Evolutionary conservation across 2,113 vertebrate species (phyloP).

Genomic region (Halichoerus grypus): DNA sequence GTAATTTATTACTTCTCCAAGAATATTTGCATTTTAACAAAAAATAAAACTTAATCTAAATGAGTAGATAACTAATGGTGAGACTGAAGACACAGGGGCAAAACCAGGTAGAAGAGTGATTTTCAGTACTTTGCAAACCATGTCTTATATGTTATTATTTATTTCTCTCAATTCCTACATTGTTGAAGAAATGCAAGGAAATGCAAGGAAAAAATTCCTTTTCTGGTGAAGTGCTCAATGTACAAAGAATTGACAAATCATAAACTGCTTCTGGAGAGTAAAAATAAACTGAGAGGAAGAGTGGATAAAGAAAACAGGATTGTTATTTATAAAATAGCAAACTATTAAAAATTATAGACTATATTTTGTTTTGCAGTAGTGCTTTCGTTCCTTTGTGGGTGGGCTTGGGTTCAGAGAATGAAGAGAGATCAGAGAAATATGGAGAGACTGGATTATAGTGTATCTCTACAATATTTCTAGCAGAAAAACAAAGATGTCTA

Average conservation of each 20-base stretch:
- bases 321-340: neutral
- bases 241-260: neutral
- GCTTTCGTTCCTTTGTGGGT: neutral
- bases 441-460: neutral
- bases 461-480: neutral
- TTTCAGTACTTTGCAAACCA: neutral
- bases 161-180: neutral
- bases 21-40: conserved; percentile 13
- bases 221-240: neutral
- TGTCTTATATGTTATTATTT: neutral
- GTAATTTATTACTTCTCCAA: neutral
- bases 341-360: neutral
- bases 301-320: neutral
- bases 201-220: accelerated
- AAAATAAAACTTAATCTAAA: neutral
- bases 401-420: neutral
- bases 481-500: neutral
- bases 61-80: neutral
- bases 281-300: neutral
- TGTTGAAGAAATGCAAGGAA: neutral
- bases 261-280: neutral
- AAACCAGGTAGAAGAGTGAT: neutral
- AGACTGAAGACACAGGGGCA: neutral
- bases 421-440: neutral
- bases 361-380: neutral